A percentile compares a stretch with the other conserved stretches of the same genome.
Conservation (phyloP, 2,113 vertebrate species). For the Alaudala cheleensis region DNA sequence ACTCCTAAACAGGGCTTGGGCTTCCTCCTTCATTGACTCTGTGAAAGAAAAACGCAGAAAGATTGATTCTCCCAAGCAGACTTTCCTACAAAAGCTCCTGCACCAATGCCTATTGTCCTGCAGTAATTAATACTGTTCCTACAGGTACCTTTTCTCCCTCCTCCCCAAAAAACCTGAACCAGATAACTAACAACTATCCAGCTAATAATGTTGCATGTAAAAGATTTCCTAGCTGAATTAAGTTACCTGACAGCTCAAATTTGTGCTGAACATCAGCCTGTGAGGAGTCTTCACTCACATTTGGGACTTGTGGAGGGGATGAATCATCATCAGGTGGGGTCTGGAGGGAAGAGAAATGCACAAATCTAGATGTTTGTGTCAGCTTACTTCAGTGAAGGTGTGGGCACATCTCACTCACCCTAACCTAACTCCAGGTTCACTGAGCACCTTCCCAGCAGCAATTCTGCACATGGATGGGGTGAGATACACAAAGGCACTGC, state of each 20-base stretch:
- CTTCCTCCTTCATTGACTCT: conserved; percentile 91
- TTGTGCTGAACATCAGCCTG: conserved; percentile 79
- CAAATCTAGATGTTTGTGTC: conserved; percentile 63
- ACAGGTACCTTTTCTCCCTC: conserved; percentile 53
- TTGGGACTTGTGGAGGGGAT: conserved; percentile 79
- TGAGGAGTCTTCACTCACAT: conserved; percentile 79
- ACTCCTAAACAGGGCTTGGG: conserved; percentile 88
- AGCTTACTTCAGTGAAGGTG: conserved; percentile 58
- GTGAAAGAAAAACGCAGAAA: conserved; percentile 61
- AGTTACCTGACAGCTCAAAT: conserved; percentile 82
- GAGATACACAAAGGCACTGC: conserved; percentile 4
- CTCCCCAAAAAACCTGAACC: conserved; percentile 67
- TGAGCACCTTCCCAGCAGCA: conserved; percentile 38
- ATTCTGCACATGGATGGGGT: neutral
- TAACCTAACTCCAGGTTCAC: conserved; percentile 35
- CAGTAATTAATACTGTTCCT: conserved; percentile 51
- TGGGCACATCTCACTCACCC: conserved; percentile 49
- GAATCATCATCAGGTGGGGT: conserved; percentile 76
- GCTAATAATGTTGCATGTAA: conserved; percentile 60
- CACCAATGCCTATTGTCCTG: conserved; percentile 55
- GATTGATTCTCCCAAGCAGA: conserved; percentile 54
- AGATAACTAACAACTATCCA: conserved; percentile 62
- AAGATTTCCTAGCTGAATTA: conserved; percentile 59
- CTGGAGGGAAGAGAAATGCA: conserved; percentile 73
- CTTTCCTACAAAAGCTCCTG: conserved; percentile 53